Evolutionary conservation across 2,888 invertebrate genomes (phyloP), one percentile per base, ranked within the genome.

Genomic region (Drosophila longiperda): DNA sequence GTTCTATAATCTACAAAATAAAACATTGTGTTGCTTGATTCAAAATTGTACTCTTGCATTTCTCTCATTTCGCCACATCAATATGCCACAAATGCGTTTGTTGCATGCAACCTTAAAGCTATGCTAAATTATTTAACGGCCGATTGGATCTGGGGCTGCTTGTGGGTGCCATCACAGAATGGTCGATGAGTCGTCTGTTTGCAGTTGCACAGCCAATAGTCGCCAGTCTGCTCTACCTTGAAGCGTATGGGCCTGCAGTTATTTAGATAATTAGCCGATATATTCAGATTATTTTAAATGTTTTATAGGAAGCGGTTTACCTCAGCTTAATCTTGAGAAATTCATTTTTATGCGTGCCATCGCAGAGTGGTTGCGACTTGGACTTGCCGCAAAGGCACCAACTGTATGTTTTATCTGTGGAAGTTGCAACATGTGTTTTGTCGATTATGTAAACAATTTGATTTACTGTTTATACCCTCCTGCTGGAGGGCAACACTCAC

Each of bases 151-250:
- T 95, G 95, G 72, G 95, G 94, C 61, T 94, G 94, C 91, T 97
- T 96, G 93, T 99, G 99, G 12, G 98, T 96, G 12, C 99, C 99
- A 94, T 99, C 99, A 93, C 99, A 99, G 92, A 99, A 99, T 1
- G 99, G 99, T 78, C 98, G 94, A 82, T 97, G 97, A 57, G 95
- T 95, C 0, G 99, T 98, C 91, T 99, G 99, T 93, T 99, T 99
- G 92, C 99, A 99, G 92, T 98, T 98, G 92, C 99, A 99, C n/a
- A 99, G 94, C 97, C 98, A 98, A 92, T 98, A 99, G 23, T 98
- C 97, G 86, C 97, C 97, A 0, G 96, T 96, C 93, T 98, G 96
- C 58, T 96, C 95, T 2, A 99, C 98, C 80, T 94, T 94, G 91
- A 99, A 99, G 70, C 94, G 94, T 6, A 99, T 94, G 0, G 99